Evolutionary conservation across 2,797 vertebrate species (phyloP).

Genomic region (Cottoperca gobio): DNA sequence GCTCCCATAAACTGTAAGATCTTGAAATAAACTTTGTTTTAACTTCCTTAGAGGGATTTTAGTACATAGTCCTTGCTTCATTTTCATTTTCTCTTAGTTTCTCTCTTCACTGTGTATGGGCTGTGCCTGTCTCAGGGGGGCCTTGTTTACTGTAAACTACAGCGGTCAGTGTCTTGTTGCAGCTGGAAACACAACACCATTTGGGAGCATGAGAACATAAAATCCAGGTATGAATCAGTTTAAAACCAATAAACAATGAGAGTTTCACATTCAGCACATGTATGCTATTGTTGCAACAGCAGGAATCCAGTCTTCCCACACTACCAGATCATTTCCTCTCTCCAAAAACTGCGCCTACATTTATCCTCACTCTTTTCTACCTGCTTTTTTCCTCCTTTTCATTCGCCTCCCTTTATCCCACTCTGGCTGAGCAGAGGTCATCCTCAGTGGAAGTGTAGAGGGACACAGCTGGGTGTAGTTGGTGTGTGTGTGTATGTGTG

Average conservation of each 20-base stretch:
- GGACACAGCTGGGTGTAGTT: constrained; percentile 86
- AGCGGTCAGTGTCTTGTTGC: constrained; percentile 10
- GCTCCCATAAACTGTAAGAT: neutral
- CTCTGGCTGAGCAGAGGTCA: constrained; percentile 84
- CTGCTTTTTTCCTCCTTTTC: constrained; percentile 39
- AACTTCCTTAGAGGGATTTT: neutral
- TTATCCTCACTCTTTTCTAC: constrained; percentile 33
- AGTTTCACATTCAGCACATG: neutral
- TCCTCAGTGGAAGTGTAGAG: constrained; percentile 81
- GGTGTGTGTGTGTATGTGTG: constrained; percentile 49
- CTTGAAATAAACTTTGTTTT: neutral
- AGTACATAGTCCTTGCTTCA: neutral
- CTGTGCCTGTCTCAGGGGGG: neutral
- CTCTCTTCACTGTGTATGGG: neutral
- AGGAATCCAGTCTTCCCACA: constrained; percentile 2
- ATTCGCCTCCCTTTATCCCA: constrained; percentile 57
- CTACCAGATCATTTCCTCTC: constrained; percentile 26
- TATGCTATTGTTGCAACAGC: constrained; percentile 4
- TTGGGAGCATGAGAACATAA: neutral
- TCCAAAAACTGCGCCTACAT: constrained; percentile 33
- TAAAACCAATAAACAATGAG: neutral
- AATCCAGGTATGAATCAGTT: constrained; percentile 4
- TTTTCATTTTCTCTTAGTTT: constrained; percentile 1
- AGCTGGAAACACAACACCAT: constrained; percentile 7
- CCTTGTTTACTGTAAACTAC: constrained; percentile 27